Evolutionary conservation across 2,888 invertebrate genomes (phyloP), one percentile per base, ranked within the genome.

Genomic region (Abrostola tripartita): DNA sequence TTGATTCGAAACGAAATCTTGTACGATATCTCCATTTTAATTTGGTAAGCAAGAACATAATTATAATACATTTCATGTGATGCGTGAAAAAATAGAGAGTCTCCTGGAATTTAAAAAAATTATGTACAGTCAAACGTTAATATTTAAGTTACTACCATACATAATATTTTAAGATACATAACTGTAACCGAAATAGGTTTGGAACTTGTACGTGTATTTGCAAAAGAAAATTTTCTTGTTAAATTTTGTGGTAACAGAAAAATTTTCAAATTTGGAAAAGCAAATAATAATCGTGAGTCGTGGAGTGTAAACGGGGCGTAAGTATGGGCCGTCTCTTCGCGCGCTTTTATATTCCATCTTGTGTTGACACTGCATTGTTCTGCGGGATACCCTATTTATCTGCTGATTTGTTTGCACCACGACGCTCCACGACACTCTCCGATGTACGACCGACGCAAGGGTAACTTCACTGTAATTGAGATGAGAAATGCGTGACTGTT

Each of bases 271-370:
- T n/a, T n/a, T n/a, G n/a, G n/a, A n/a, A n/a, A n/a, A 10, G 35
- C 24, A 1, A 5, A 11, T 50, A 12, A 5, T 51, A 55, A 11
- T 42, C 54, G n/a, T 40, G 56, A 72, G 76, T 90, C 90, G 89
- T 83, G 41, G 9, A 24, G 51, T 89, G 73, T 90, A 87, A 91
- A 87, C 44, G 65, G 57, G 54, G 37, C 64, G 62, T 62, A 66
- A 79, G 81, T 72, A 76, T 77, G 76, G 83, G 81, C 77, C 83
- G 85, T 84, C 85, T 86, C 84, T 88, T 86, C 83, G 84, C 83
- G 86, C 82, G 86, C 89, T 91, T 92, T 91, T 91, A 92, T 91
- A 90, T 91, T 90, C 91, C 89, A 90, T 91, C 90, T 92, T 90
- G 88, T 88, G 90, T 92, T 91, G 91, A 91, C 91, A 90, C 81